Evolutionary conservation across 2,797 vertebrate genomes (phyloP), one percentile per base, ranked within the genome.

Genomic region (Bradypus variegatus): DNA sequence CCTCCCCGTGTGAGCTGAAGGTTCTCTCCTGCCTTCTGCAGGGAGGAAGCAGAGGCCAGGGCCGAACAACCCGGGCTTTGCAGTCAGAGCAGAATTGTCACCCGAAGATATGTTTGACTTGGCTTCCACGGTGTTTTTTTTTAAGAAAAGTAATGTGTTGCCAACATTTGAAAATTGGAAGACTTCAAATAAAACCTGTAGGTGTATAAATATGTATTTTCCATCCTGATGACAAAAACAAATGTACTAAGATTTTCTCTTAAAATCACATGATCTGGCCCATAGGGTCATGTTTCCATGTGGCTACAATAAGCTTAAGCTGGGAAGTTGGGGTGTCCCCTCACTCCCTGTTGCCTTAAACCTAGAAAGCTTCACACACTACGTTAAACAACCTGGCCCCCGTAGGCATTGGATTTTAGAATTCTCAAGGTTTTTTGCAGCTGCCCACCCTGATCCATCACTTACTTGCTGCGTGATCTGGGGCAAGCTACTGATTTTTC

Each of bases 111-210:
- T 69, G 62, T 70, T 85, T 89, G 87, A 91, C 78, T 94, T 92
- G 88, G 93, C 86, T 87, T 45, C 80, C 12, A 15, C 50, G 7
- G 0, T n/a, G 70, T 12, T 78, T 82, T 84, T 72, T 86, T 85
- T 33, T 50, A 50, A 85, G 85, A 92, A 89, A 87, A 92, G 53
- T 25, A 76, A 89, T 33, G 38, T 86, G 75, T 85, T 94, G 86
- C 89, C 92, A 95, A 82, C 77, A 70, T 93, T 93, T 85, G 90
- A 81, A 95, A 79, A 83, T 38, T 86, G 70, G 76, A 93, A 94
- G 73, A 77, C 88, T 91, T 91, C 82, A 93, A 92, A 94, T 81
- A 89, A 93, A 93, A 91, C 69, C 89, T 87, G 80, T 70, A 70
- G 86, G 67, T 87, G 5, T 55, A 78, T 88, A 90, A 93, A 88